Evolutionary conservation across 2,888 invertebrate genomes (phyloP), one percentile per base, ranked within the genome.

Genomic region (Acrobasis consociella): DNA sequence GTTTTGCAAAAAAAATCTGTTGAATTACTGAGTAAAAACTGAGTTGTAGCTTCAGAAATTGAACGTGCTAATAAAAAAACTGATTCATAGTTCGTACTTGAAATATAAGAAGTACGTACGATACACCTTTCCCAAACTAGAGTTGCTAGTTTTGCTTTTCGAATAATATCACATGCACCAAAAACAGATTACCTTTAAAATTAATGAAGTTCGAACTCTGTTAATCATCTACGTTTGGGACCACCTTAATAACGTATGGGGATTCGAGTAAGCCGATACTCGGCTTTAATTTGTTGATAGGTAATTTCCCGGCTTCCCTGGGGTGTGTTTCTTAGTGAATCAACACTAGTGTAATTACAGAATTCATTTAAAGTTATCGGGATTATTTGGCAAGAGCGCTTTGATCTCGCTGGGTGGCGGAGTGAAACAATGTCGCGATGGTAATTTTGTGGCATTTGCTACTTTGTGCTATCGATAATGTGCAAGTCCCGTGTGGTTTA

Each of bases 271-370:
- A 75, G 78, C 83, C 83, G 66, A 60, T 55, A 61, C 82, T 80
- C 69, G 71, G 80, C 81, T 83, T 87, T 83, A 85, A 87, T 87
- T 85, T 86, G 86, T 82, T 84, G 84, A 85, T 86, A 86, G 84
- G 82, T 87, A 87, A 87, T 89, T 87, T 85, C 76, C 70, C 69
- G 77, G 69, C 68, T 69, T 82, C 86, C 85, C 87, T 67, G 69
- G 80, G 77, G 85, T 78, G 78, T 79, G 74, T 80, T 83, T 83
- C 85, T 85, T 86, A 81, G 83, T 81, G 85, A 85, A 87, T 88
- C 89, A 89, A 89, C 89, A 89, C 87, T 88, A 87, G 75, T 82
- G 83, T 90, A 90, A 91, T 90, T 90, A 91, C 84, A 77, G 82
- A 81, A 86, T 86, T 90, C 86, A 83, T 91, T 87, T 89, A 89